These are phyloP conservation scores for Muscicapa adusta DNA, from an alignment of 2,113 vertebrate species.

Conservation along the genomic window DNA sequence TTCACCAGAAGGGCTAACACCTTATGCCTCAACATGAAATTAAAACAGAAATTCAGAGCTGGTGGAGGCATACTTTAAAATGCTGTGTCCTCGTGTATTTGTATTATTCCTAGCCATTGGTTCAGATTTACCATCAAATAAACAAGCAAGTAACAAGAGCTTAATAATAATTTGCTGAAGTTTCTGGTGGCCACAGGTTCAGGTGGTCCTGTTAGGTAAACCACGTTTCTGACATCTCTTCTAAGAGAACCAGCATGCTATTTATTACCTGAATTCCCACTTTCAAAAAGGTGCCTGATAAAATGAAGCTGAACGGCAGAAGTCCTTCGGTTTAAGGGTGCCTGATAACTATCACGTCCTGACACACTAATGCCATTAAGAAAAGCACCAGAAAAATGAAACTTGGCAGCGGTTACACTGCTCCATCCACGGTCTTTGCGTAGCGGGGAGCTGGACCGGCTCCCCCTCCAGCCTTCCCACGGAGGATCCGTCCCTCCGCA, in stretches of 20 bases:
- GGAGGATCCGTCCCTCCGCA: not conserved
- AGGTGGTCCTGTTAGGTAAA: not conserved
- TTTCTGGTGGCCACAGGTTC: not conserved
- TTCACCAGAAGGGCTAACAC: not conserved
- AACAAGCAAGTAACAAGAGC: not conserved
- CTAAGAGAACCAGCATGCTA: fast-evolving
- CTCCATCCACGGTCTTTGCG: fast-evolving
- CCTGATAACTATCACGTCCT: fast-evolving
- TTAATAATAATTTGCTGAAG: not conserved
- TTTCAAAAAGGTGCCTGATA: not conserved
- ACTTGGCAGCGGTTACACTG: fast-evolving
- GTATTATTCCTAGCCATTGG: too few species aligned
- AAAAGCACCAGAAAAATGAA: not conserved
- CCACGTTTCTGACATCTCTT: fast-evolving
- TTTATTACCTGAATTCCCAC: fast-evolving
- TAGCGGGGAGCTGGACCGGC: fast-evolving
- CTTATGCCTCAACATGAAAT: not conserved
- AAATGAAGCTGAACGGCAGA: not conserved
- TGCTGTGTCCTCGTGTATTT: fast-evolving
- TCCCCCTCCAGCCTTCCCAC: too few species aligned
- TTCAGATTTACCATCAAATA: not conserved
- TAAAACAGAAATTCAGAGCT: not conserved
- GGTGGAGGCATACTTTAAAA: not conserved
- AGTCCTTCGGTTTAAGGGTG: not conserved
- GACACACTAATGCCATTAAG: fast-evolving